A percentile compares a stretch with the other conserved stretches of the same genome.
These are phyloP conservation scores for Pachyuromys duprasi DNA, from an alignment of 2,797 vertebrate genomes.

Conservation along the genomic window DNA sequence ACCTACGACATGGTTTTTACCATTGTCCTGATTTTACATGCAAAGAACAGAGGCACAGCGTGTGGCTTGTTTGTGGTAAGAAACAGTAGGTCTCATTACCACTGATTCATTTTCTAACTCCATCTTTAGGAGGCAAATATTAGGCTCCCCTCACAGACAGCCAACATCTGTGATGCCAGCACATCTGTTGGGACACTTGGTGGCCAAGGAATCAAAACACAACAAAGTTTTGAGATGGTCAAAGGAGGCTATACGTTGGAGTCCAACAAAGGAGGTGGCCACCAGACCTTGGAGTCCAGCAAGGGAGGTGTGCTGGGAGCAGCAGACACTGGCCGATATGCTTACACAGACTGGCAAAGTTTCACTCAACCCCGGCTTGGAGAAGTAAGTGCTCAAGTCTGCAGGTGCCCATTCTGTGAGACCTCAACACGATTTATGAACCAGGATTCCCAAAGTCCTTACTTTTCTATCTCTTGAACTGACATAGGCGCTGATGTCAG, in stretches of 20 bases:
- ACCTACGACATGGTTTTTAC: background rate
- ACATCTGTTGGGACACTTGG: slow-evolving; percentile 72
- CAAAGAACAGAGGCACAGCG: background rate
- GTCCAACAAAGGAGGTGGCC: slow-evolving; percentile 83
- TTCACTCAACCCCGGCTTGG: slow-evolving; percentile 89
- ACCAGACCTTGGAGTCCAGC: slow-evolving; percentile 85
- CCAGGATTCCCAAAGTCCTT: background rate
- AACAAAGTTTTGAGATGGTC: slow-evolving; percentile 83
- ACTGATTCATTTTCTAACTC: slow-evolving; percentile 41
- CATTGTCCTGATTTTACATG: background rate
- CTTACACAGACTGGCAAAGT: slow-evolving; percentile 89
- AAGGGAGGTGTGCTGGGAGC: slow-evolving; percentile 83
- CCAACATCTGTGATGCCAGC: slow-evolving; percentile 83
- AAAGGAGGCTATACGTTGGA: slow-evolving; percentile 85
- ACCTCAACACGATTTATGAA: background rate
- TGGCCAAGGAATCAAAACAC: slow-evolving; percentile 86
- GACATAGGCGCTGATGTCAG: background rate
- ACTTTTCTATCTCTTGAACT: background rate
- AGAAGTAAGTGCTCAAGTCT: slow-evolving; percentile 86
- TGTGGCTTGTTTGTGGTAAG: background rate
- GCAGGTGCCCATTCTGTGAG: background rate
- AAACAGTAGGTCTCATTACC: background rate
- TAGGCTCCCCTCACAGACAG: slow-evolving; percentile 85
- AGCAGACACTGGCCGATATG: slow-evolving; percentile 84
- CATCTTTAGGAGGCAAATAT: slow-evolving; percentile 88